Percentiles rank a stretch among this genome's conserved stretches.
phyloP scores from a whole-genome alignment of 2,797 vertebrate genomes.

The Helicolenus hilgendorfi region DNA sequence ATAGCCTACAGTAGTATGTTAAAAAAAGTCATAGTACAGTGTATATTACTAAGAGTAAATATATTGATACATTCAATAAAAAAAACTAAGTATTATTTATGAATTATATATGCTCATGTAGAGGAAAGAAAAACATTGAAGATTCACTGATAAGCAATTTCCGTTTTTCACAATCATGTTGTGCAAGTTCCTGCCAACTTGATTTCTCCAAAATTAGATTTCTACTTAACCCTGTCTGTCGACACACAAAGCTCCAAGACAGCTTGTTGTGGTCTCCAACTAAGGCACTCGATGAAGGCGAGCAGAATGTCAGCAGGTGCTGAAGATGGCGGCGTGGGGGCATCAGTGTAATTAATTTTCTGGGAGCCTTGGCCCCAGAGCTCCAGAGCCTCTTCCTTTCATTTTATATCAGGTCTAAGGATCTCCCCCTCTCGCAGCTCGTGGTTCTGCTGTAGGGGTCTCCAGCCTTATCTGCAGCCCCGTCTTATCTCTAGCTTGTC shows the following conservation, averaged over 20 bases:
- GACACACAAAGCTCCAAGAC: constrained; percentile 5
- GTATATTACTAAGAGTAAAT: background rate
- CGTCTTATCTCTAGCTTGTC: constrained; percentile 84
- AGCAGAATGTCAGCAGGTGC: constrained; percentile 45
- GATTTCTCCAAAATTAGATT: background rate
- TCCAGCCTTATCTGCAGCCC: constrained; percentile 77
- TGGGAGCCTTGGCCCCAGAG: constrained; percentile 53
- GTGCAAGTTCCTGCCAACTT: constrained; percentile 3
- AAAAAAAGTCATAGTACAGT: background rate
- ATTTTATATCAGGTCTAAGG: constrained; percentile 70
- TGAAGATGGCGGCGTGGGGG: constrained; percentile 16
- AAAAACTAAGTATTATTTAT: background rate
- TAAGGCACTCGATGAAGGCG: constrained; percentile 19
- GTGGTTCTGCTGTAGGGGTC: constrained; percentile 76
- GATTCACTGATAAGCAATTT: background rate
- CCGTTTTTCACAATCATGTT: background rate
- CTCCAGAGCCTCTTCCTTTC: constrained; percentile 66
- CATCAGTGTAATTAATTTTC: constrained; percentile 79
- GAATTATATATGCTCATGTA: background rate
- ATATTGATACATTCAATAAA: background rate
- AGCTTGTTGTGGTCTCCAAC: constrained; percentile 31
- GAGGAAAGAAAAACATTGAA: background rate
- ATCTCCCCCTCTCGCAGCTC: constrained; percentile 61
- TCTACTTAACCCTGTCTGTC: constrained; percentile 28
- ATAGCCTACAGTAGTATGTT: background rate